Percentiles rank a stretch among this genome's conserved stretches.
phyloP scores from a whole-genome alignment of 2,113 vertebrate genomes.

The Hystrix cristata region DNA sequence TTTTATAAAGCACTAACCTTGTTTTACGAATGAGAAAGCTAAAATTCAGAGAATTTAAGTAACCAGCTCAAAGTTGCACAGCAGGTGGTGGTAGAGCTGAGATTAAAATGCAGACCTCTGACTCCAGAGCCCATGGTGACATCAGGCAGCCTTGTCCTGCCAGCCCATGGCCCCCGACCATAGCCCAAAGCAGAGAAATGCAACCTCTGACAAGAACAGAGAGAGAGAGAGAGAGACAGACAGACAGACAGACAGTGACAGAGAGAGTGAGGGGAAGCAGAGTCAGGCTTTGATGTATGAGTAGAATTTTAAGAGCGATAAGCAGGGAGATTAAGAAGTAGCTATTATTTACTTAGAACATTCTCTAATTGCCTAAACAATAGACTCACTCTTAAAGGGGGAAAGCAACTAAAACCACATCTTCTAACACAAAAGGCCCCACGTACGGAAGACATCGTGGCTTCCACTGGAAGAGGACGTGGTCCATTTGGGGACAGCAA shows the following conservation, averaged over 20 bases:
- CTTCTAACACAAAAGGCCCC: neutral
- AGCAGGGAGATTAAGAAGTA: neutral
- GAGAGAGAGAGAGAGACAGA: too few species aligned
- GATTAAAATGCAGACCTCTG: neutral
- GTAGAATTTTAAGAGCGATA: neutral
- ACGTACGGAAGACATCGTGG: neutral
- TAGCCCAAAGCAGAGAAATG: neutral
- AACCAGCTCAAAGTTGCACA: neutral
- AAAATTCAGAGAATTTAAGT: neutral
- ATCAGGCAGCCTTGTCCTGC: fast-evolving
- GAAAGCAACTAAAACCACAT: neutral
- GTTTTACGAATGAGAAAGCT: neutral
- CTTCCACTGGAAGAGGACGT: fast-evolving
- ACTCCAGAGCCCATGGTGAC: neutral
- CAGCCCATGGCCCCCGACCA: fast-evolving
- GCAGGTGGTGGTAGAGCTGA: neutral
- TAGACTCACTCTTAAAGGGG: neutral
- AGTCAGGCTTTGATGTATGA: neutral
- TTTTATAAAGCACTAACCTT: neutral
- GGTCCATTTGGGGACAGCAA: neutral
- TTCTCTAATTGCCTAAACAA: neutral
- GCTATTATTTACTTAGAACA: slow-evolving; percentile 21
- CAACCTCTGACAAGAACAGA: neutral
- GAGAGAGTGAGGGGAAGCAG: neutral
- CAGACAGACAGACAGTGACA: neutral